Conservation (phyloP, 1,140 invertebrate genomes). For the Metaphire vulgaris region DNA sequence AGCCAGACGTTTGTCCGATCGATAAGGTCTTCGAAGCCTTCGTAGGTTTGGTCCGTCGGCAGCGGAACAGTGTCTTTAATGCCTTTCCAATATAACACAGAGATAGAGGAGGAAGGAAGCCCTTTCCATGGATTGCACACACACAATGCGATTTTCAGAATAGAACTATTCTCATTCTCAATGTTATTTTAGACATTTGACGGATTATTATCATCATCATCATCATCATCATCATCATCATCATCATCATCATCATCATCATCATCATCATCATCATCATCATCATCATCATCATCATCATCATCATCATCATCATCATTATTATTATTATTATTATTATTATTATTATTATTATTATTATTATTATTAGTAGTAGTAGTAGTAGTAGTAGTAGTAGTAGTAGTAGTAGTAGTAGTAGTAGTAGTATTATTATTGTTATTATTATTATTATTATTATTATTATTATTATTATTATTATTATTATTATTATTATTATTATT, state of each 20-base stretch:
- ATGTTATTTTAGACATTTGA: too few species aligned
- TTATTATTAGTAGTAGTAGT: too few species aligned
- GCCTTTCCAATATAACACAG: too few species aligned
- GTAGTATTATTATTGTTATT: too few species aligned
- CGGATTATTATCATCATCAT: not conserved
- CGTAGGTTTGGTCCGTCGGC: conserved; percentile 13
- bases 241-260: not conserved
- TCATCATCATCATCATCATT: conserved; percentile 1
- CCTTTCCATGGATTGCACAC: too few species aligned
- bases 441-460: not conserved
- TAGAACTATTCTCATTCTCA: too few species aligned
- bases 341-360: too few species aligned
- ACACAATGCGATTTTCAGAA: too few species aligned
- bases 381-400: too few species aligned
- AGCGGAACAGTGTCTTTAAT: conserved; percentile 23
- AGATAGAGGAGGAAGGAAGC: too few species aligned
- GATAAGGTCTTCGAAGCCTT: conserved; percentile 23
- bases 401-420: too few species aligned
- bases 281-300: not conserved
- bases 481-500: not conserved
- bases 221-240: conserved; percentile 8
- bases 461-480: not conserved
- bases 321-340: too few species aligned
- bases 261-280: conserved; percentile 1
- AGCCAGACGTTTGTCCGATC: conserved; percentile 26